These are phyloP conservation scores for Platanista minor DNA, from an alignment of 2,113 vertebrate species.

Conservation along the genomic window DNA sequence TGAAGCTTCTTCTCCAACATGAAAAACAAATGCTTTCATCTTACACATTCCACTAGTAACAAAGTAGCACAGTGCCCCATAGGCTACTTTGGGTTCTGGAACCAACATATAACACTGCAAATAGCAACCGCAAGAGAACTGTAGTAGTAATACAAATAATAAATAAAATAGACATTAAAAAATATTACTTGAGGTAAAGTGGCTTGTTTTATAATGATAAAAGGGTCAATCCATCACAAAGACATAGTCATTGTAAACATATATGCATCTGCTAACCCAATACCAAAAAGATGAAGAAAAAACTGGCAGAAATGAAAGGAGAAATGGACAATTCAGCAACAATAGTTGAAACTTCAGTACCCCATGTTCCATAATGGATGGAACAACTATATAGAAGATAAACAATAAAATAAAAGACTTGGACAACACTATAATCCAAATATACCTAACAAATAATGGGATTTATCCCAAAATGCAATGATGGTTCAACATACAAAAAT, in stretches of 20 bases:
- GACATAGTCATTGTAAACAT: not conserved
- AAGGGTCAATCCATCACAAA: not conserved
- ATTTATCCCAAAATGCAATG: not conserved
- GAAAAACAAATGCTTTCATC: not conserved
- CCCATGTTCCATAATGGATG: not conserved
- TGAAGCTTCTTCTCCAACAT: not conserved
- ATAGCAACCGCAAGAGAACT: not conserved
- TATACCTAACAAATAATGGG: not conserved
- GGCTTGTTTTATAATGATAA: not conserved
- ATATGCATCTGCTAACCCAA: not conserved
- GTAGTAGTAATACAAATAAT: not conserved
- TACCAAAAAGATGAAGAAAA: not conserved
- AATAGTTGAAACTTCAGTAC: not conserved
- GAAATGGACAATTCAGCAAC: not conserved
- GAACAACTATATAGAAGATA: not conserved
- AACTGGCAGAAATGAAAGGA: not conserved
- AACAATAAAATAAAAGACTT: not conserved
- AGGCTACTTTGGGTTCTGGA: not conserved
- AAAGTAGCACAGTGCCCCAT: not conserved
- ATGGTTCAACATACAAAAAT: not conserved
- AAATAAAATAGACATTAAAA: not conserved
- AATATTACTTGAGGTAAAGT: not conserved
- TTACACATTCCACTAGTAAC: not conserved
- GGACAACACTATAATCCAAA: not conserved
- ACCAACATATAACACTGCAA: not conserved